Evolutionary conservation across 30 jellyfish, hydroid and myxozoan species (phyloP), one percentile per base, ranked within the genome.

Genomic region (Aurelia aurita complex sp. Pacific): DNA sequence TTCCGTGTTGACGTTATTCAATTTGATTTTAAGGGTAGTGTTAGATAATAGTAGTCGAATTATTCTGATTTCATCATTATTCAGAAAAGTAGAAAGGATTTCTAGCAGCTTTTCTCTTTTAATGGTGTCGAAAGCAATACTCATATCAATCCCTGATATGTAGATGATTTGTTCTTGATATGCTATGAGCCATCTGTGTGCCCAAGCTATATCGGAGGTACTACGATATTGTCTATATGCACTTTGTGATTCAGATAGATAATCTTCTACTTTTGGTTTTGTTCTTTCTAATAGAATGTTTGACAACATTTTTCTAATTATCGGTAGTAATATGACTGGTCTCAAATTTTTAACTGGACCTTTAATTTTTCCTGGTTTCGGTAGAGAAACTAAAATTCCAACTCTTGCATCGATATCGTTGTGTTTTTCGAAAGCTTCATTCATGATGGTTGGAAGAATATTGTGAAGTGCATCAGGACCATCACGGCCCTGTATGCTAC

Each of bases 151-250:
- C 79, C 79, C 86, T 52, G 74, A 51, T 76, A 32, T 76, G 86
- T 62, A 76, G 55, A 68, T n/a, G 76, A 19, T 66, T 51, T 76
- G 53, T 54, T 76, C 76, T 55, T 76, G 86, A 76, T 76, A 76
- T 17, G 90, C 90, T 42, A 53, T 33, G 62, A 71, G 77, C 89
- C 89, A 69, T 64, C 92, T 73, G 42, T 83, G 69, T 14, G 92
- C 92, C 92, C 80, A 83, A 65, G 74, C 87, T 61, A 78, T 78
- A n/a, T 78, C 88, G 66, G 82, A 32, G 64, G 91, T 83, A 34
- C 88, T 66, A 50, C 87, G 87, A 69, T 34, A 32, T 40, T 66
- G 57, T 81, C 87, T 67, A 57, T 51, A 70, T 69, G 91, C 90
- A 32, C 88, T 66, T 69, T 81, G 89, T 81, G 90, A 81, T 66